Conservation (phyloP, 2,888 invertebrate species). For the Rhingia campestris region DNA sequence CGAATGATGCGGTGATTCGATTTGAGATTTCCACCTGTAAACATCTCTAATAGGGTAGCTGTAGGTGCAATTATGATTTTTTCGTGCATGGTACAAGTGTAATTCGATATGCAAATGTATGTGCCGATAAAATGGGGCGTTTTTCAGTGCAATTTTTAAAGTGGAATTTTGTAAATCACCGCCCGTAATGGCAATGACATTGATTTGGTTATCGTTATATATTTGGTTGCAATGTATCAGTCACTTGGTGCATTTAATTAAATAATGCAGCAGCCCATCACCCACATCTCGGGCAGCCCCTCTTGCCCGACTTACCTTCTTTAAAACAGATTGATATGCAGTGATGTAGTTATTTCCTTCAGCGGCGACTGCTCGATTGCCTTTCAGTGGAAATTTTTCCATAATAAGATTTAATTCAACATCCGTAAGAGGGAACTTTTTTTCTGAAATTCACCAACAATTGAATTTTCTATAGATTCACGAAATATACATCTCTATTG, state of each 20-base stretch:
- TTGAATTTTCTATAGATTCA: constrained; percentile 15
- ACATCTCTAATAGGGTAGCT: constrained; percentile 8
- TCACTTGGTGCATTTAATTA: constrained; percentile 47
- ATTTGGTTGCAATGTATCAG: constrained; percentile 2
- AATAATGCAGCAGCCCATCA: constrained; percentile 41
- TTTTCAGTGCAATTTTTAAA: constrained; percentile 31
- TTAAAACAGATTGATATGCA: constrained; percentile 86
- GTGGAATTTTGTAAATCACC: not conserved
- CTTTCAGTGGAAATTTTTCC: constrained; percentile 89
- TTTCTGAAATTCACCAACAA: constrained; percentile 29
- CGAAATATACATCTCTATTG: constrained; percentile 2
- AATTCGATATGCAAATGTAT: constrained; percentile 25
- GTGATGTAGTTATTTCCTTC: constrained; percentile 84
- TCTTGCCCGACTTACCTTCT: constrained; percentile 84
- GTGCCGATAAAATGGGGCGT: constrained; percentile 64
- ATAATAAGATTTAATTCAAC: constrained; percentile 80
- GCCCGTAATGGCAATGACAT: constrained; percentile 11
- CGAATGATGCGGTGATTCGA: constrained; percentile 19
- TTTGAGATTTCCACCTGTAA: constrained; percentile 31
- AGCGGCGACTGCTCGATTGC: constrained; percentile 83
- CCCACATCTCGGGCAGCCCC: constrained; percentile 10
- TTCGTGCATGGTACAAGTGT: constrained; percentile 10
- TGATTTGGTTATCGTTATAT: constrained; percentile 10
- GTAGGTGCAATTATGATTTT: constrained; percentile 28
- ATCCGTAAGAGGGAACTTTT: constrained; percentile 36